Conservation (phyloP, 2,888 invertebrate species). For the Rhyacophila evoluta region DNA sequence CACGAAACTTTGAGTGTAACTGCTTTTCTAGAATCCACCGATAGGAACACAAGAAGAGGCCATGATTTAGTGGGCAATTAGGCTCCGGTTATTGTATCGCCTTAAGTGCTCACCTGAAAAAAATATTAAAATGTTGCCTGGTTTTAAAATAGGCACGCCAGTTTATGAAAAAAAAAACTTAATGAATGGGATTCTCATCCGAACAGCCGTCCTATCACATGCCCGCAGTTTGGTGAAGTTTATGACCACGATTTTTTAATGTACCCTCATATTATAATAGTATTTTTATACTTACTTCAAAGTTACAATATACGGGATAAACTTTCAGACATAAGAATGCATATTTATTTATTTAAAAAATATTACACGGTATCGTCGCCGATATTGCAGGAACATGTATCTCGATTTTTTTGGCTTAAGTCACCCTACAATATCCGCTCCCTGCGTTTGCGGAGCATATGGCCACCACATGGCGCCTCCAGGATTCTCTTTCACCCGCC, state of each 20-base stretch:
- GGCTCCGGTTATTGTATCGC: conserved; percentile 14
- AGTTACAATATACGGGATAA: too few species aligned
- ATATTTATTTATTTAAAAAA: too few species aligned
- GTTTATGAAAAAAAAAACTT: conserved; percentile 10
- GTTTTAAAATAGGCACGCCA: conserved; percentile 1
- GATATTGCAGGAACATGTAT: too few species aligned
- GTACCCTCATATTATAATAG: background rate
- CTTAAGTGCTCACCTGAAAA: conserved; percentile 22
- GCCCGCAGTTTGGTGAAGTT: background rate
- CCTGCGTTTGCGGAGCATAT: too few species aligned
- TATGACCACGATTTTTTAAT: background rate
- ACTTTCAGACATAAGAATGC: too few species aligned
- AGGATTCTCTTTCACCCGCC: too few species aligned
- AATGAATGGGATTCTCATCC: background rate
- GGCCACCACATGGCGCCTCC: too few species aligned
- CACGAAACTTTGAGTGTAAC: background rate
- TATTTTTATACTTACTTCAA: too few species aligned
- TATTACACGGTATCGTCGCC: too few species aligned
- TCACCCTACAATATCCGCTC: too few species aligned
- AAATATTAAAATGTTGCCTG: background rate
- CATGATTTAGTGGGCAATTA: conserved; percentile 24
- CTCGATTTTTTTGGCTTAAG: too few species aligned
- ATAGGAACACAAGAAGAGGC: background rate
- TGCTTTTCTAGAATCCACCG: background rate
- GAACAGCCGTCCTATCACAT: background rate